A percentile compares a stretch with the other conserved stretches of the same genome.
Evolutionary conservation across 2,113 vertebrate genomes (phyloP).

Genomic region (Scomber colias): DNA sequence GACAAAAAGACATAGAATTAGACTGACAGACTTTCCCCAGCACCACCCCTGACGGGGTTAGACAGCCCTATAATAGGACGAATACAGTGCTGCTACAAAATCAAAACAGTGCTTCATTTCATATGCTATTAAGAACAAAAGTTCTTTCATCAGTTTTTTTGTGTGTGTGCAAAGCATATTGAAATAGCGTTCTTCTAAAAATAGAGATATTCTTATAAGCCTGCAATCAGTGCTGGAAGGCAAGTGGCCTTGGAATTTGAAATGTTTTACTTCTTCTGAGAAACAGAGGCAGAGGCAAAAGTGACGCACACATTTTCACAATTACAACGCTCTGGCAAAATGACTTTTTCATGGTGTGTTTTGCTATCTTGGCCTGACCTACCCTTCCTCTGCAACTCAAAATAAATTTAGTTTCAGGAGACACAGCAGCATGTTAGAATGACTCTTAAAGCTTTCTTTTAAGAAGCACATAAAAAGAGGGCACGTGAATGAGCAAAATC

Average conservation of each 20-base stretch:
- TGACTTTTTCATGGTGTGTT: not conserved
- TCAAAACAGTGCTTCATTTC: slow-evolving; percentile 49
- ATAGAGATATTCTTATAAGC: slow-evolving; percentile 52
- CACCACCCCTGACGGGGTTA: slow-evolving; percentile 33
- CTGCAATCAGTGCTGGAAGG: slow-evolving; percentile 56
- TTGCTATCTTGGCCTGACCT: not conserved
- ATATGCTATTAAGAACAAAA: slow-evolving; percentile 63
- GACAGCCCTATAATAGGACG: slow-evolving; percentile 61
- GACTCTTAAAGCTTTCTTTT: not conserved
- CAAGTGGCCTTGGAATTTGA: slow-evolving; percentile 49
- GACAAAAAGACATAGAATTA: slow-evolving; percentile 38
- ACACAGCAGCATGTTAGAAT: not conserved
- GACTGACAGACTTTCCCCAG: slow-evolving; percentile 46
- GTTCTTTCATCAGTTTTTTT: slow-evolving; percentile 51
- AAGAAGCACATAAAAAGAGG: not conserved
- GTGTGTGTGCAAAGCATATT: slow-evolving; percentile 42
- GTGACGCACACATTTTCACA: slow-evolving; percentile 31
- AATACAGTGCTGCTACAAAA: slow-evolving; percentile 34
- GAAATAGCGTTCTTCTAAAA: slow-evolving; percentile 51
- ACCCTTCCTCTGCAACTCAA: not conserved
- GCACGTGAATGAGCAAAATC: not conserved
- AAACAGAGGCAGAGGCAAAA: slow-evolving; percentile 32
- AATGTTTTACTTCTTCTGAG: slow-evolving; percentile 35
- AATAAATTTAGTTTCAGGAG: not conserved
- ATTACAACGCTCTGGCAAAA: slow-evolving; percentile 18